Conservation (phyloP, 2,888 invertebrate genomes). For the Leptinotarsa haldemani region DNA sequence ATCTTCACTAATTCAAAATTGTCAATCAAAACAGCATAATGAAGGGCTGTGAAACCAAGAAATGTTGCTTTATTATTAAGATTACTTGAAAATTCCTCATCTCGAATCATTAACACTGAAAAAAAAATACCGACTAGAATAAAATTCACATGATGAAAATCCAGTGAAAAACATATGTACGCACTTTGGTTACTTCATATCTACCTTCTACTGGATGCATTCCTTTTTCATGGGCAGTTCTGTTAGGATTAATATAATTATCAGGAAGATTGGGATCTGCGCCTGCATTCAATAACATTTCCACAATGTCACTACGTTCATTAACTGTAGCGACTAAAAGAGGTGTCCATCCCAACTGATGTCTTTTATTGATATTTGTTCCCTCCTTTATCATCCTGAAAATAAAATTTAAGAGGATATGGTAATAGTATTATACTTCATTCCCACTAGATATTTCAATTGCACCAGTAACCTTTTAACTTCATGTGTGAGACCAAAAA, state of each 20-base stretch:
- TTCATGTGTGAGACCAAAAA: conserved; percentile 67
- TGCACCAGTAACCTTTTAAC: conserved; percentile 62
- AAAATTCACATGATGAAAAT: too few relatives aligned
- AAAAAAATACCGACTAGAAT: conserved; percentile 25
- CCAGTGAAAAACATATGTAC: too few relatives aligned
- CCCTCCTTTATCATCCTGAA: conserved; percentile 65
- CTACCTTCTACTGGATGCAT: conserved; percentile 80
- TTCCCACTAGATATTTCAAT: background rate
- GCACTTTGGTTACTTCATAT: conserved; percentile 10
- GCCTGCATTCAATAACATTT: conserved; percentile 76
- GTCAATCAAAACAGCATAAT: conserved; percentile 87
- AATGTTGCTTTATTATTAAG: conserved; percentile 81
- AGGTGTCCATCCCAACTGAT: conserved; percentile 88
- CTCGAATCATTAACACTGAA: conserved; percentile 74
- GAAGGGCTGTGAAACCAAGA: conserved; percentile 87
- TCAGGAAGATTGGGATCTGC: conserved; percentile 83
- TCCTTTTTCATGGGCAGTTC: conserved; percentile 74
- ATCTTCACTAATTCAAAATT: conserved; percentile 72
- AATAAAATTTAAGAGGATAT: background rate
- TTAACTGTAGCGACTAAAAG: conserved; percentile 88
- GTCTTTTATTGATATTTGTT: conserved; percentile 76
- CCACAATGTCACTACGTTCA: conserved; percentile 72
- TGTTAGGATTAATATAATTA: conserved; percentile 78
- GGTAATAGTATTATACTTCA: background rate
- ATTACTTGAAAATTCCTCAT: conserved; percentile 83